A percentile compares a stretch with the other conserved stretches of the same genome.
Evolutionary conservation across 1,140 invertebrate genomes (phyloP).

Genomic region (Scaptomyza montana): DNA sequence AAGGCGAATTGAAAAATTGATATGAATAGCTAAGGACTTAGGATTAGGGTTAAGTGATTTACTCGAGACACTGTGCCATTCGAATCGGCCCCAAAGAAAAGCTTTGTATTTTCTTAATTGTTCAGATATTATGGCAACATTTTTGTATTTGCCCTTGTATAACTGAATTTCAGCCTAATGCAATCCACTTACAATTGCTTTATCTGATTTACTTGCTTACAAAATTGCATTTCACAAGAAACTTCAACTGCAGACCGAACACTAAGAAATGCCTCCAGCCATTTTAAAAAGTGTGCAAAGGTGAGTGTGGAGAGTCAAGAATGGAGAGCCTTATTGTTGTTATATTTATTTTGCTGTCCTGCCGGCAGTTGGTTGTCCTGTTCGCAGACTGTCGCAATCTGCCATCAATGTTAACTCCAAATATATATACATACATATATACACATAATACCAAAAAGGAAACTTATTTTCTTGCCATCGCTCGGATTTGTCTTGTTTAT

Average conservation of each 20-base stretch:
- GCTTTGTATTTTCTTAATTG: conserved; percentile 58
- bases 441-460: conserved; percentile 29
- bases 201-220: conserved; percentile 66
- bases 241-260: conserved; percentile 60
- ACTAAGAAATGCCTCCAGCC: conserved; percentile 48
- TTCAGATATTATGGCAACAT: conserved; percentile 13
- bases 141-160: conserved; percentile 3
- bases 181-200: conserved; percentile 56
- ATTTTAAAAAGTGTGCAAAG: conserved; percentile 32
- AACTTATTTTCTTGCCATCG: conserved; percentile 15
- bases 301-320: neutral
- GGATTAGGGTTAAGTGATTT: conserved; percentile 60
- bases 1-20: conserved; percentile 39
- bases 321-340: conserved; percentile 50
- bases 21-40: conserved; percentile 51
- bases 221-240: conserved; percentile 63
- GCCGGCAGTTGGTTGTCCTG: conserved; percentile 11
- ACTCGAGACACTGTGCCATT: conserved; percentile 43
- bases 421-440: conserved; percentile 18
- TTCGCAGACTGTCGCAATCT: conserved; percentile 52
- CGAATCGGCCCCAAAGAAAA: conserved; percentile 1
- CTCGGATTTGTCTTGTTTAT: conserved; percentile 36
- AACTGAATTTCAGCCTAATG: conserved; percentile 51
- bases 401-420: conserved; percentile 58
- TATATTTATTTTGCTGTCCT: conserved; percentile 53